A percentile compares a stretch with the other conserved stretches of the same genome.
Evolutionary conservation across 2,797 vertebrate species (phyloP).

Genomic region (Podarcis siculus): DNA sequence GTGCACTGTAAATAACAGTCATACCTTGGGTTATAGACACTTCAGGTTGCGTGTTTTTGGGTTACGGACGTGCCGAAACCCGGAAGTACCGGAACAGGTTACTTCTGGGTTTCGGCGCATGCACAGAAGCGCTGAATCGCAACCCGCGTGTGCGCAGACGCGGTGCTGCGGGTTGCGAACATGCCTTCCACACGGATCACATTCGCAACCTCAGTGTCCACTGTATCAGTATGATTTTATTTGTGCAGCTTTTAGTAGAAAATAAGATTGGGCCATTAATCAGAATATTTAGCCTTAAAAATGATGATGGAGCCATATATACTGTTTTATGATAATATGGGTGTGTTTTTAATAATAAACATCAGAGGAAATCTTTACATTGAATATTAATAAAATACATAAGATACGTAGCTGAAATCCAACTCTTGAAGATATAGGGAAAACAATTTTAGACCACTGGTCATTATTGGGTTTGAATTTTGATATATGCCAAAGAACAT

Average conservation of each 20-base stretch:
- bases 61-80: too few relatives aligned
- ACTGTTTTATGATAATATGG: neutral
- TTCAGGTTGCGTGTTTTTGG: too few relatives aligned
- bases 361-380: neutral
- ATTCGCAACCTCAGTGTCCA: too few relatives aligned
- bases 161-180: too few relatives aligned
- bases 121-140: too few relatives aligned
- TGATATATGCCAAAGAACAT: slow-evolving; percentile 1
- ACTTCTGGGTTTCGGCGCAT: too few relatives aligned
- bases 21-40: too few relatives aligned
- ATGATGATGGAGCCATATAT: neutral
- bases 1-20: neutral
- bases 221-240: neutral
- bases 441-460: neutral
- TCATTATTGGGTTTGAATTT: slow-evolving; percentile 28
- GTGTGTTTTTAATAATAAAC: slow-evolving; percentile 34
- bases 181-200: too few relatives aligned
- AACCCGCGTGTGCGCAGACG: fast-evolving
- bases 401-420: neutral
- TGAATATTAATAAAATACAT: slow-evolving; percentile 29
- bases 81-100: too few relatives aligned
- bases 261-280: neutral
- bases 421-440: slow-evolving; percentile 2
- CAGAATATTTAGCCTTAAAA: neutral
- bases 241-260: neutral